Conservation (phyloP, 2,113 vertebrate species). For the Vulpes vulpes region DNA sequence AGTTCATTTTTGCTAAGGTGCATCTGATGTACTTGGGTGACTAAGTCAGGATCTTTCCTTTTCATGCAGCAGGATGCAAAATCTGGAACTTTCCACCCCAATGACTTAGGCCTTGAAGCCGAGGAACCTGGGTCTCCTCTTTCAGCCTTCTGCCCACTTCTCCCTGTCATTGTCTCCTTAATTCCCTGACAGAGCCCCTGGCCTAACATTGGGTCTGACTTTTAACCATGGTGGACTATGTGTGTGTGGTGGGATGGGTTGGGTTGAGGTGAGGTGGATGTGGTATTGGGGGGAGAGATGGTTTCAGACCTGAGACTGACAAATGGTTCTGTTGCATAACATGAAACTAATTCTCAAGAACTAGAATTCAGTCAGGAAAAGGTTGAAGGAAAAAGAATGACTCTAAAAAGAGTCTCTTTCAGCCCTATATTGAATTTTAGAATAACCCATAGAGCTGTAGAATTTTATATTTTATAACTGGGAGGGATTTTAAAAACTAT, state of each 20-base stretch:
- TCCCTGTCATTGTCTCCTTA: background rate
- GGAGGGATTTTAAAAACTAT: background rate
- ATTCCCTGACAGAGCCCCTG: background rate
- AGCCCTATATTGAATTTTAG: constrained; percentile 2
- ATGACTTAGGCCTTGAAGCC: background rate
- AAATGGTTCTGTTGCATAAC: background rate
- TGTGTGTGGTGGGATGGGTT: no score
- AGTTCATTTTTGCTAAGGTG: background rate
- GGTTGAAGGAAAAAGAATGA: constrained; percentile 1
- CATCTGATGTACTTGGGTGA: background rate
- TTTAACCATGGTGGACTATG: background rate
- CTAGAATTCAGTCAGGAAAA: background rate
- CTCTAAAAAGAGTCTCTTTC: background rate
- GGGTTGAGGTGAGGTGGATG: background rate
- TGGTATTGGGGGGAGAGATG: background rate
- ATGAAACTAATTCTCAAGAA: background rate
- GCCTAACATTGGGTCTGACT: background rate
- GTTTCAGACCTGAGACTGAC: background rate
- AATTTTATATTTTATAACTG: constrained; percentile 29
- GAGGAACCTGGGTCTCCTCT: background rate
- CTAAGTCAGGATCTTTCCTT: background rate
- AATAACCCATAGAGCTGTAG: background rate
- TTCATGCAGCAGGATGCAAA: background rate
- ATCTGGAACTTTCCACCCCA: background rate
- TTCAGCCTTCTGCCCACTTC: background rate